A percentile compares a stretch with the other conserved stretches of the same genome.
Conservation (phyloP, 2,797 vertebrate species). For the Euthynnus affinis region DNA sequence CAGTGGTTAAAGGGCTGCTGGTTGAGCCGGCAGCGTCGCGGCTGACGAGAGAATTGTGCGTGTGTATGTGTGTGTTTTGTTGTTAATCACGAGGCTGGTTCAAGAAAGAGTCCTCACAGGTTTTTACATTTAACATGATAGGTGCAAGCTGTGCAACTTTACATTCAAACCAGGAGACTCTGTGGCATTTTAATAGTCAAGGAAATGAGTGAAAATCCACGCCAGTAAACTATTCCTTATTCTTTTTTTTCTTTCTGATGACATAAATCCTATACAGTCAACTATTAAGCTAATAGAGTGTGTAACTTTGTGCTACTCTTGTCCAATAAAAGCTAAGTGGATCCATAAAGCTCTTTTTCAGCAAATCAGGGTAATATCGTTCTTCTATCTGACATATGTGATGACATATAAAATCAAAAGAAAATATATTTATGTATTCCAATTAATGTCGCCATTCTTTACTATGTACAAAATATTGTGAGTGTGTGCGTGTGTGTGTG, state of each 20-base stretch:
- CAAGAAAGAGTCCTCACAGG: slow-evolving; percentile 77
- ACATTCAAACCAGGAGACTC: slow-evolving; percentile 99
- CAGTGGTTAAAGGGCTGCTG: slow-evolving; percentile 66
- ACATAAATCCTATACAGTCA: slow-evolving; percentile 79
- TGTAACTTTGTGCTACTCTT: slow-evolving; percentile 85
- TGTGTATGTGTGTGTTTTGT: slow-evolving; percentile 62
- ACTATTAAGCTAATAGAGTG: slow-evolving; percentile 83
- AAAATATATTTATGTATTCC: slow-evolving; percentile 86
- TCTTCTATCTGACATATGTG: slow-evolving; percentile 82
- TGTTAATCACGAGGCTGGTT: slow-evolving; percentile 73
- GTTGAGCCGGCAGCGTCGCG: slow-evolving; percentile 49
- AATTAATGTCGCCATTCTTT: slow-evolving; percentile 83
- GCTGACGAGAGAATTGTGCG: slow-evolving; percentile 35
- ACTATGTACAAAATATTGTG: slow-evolving; percentile 80
- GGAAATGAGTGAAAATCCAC: slow-evolving; percentile 96
- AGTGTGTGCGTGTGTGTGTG: slow-evolving; percentile 50
- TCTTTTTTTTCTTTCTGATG: slow-evolving; percentile 88
- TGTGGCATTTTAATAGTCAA: slow-evolving; percentile 99
- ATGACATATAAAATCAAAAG: slow-evolving; percentile 80
- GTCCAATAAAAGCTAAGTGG: slow-evolving; percentile 82
- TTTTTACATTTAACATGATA: slow-evolving; percentile 86
- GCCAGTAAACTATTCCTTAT: slow-evolving; percentile 93
- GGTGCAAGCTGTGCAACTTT: slow-evolving; percentile 99
- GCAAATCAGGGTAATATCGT: slow-evolving; percentile 84
- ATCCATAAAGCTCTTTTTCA: slow-evolving; percentile 84